Percentiles rank a stretch among this genome's conserved stretches.
These are phyloP conservation scores for Ceyx margarethae DNA, from an alignment of 2,113 vertebrate species.

Conservation along the genomic window DNA sequence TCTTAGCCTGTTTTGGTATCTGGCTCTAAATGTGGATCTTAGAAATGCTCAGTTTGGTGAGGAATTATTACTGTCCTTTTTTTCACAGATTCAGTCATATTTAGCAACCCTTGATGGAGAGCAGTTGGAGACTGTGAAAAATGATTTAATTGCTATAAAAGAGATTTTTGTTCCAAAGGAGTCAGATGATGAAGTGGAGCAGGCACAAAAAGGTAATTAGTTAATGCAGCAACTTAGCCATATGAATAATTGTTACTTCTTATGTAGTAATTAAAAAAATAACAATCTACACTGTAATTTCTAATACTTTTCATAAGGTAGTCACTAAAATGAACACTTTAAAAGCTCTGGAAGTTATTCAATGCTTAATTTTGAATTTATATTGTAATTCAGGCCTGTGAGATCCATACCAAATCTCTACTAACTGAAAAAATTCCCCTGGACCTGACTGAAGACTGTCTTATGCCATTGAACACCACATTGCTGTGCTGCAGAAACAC, in stretches of 20 bases:
- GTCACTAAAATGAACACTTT: neutral
- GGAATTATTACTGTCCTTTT: neutral
- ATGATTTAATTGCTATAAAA: slow-evolving; percentile 89
- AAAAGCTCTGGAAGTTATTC: neutral
- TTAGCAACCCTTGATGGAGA: slow-evolving; percentile 83
- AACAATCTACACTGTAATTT: neutral
- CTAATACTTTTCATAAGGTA: neutral
- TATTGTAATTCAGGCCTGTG: neutral
- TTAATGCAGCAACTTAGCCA: slow-evolving; percentile 38
- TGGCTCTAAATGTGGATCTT: neutral
- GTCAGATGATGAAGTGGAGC: slow-evolving; percentile 69
- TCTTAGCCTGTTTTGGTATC: neutral
- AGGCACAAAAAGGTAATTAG: slow-evolving; percentile 82
- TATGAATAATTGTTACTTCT: neutral
- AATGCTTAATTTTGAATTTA: neutral
- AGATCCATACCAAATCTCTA: neutral
- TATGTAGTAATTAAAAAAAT: neutral
- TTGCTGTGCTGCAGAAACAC: neutral
- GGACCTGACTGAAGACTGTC: neutral
- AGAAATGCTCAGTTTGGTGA: neutral
- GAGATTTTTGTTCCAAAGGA: slow-evolving; percentile 87
- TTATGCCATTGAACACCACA: neutral
- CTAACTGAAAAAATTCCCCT: neutral
- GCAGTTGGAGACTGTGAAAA: slow-evolving; percentile 84
- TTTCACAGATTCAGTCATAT: slow-evolving; percentile 86